phyloP scores from a whole-genome alignment of 2,888 invertebrate genomes.

The Brachyopa scutellaris region DNA sequence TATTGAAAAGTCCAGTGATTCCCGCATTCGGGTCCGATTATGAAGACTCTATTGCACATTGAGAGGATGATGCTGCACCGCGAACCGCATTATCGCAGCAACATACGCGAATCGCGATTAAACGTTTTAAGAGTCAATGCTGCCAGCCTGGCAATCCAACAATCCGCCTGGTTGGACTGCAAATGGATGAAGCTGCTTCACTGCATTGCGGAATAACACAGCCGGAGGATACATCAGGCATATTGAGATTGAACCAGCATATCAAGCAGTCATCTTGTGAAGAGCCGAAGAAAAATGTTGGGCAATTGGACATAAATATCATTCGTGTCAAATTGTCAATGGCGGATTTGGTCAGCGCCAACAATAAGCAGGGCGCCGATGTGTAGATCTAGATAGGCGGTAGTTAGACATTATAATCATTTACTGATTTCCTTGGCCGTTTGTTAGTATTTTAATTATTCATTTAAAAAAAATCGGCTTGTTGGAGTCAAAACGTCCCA shows the following conservation, averaged over 20 bases:
- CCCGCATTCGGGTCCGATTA: neutral
- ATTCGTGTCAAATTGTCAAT: slow-evolving; percentile 1
- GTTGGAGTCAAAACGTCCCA: too few species aligned
- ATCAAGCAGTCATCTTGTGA: slow-evolving; percentile 21
- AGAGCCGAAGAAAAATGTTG: slow-evolving; percentile 16
- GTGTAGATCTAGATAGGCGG: too few species aligned
- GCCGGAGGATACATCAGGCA: slow-evolving; percentile 3
- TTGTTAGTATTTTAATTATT: too few species aligned
- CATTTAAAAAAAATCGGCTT: too few species aligned
- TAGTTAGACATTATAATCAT: too few species aligned
- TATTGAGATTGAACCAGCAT: slow-evolving; percentile 26
- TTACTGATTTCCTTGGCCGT: too few species aligned
- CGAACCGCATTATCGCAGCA: neutral
- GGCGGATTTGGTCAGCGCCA: neutral
- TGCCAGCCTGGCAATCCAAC: slow-evolving; percentile 10
- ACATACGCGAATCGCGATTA: slow-evolving; percentile 40
- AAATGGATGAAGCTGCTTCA: slow-evolving; percentile 8
- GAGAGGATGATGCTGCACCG: slow-evolving; percentile 22
- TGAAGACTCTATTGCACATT: slow-evolving; percentile 30
- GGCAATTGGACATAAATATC: slow-evolving; percentile 20
- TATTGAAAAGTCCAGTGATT: slow-evolving; percentile 10
- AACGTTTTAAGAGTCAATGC: slow-evolving; percentile 39
- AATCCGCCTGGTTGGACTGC: slow-evolving; percentile 3
- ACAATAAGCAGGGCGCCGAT: neutral
- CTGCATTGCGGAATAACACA: slow-evolving; percentile 7